Percentiles rank a stretch among this genome's conserved stretches.
Conservation (phyloP, 1,140 invertebrate genomes). For the Ctenoplectra terminalis region DNA sequence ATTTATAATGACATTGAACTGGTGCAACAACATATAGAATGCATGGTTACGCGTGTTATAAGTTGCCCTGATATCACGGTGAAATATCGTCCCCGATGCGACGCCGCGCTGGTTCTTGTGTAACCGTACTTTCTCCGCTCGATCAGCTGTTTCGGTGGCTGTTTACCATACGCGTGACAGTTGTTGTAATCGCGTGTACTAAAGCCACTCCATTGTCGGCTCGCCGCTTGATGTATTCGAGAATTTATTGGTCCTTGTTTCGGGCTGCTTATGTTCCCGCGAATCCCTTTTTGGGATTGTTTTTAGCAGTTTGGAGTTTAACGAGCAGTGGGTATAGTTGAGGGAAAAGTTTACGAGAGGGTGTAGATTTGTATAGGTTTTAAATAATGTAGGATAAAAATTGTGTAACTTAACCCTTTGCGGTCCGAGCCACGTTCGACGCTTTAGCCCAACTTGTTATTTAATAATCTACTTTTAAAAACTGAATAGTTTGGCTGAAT, state of each 20-base stretch:
- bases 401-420: too few relatives aligned
- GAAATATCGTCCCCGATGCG: conserved; percentile 33
- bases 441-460: too few relatives aligned
- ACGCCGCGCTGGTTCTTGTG: neutral
- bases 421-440: too few relatives aligned
- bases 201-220: neutral
- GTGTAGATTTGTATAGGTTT: too few relatives aligned
- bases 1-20: conserved; percentile 59
- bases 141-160: conserved; percentile 2
- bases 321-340: neutral
- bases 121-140: neutral
- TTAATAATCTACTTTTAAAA: too few relatives aligned
- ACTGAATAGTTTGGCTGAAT: too few relatives aligned
- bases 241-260: neutral
- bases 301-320: neutral
- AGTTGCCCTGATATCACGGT: conserved; percentile 18
- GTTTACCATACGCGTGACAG: neutral
- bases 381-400: too few relatives aligned
- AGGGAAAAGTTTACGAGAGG: neutral
- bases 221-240: neutral
- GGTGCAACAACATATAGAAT: conserved; percentile 25
- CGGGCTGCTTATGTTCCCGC: neutral
- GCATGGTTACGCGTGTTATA: conserved; percentile 38
- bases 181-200: neutral
- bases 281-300: neutral